Evolutionary conservation across 2,113 vertebrate genomes (phyloP).

Genomic region (Ardeotis arabs): DNA sequence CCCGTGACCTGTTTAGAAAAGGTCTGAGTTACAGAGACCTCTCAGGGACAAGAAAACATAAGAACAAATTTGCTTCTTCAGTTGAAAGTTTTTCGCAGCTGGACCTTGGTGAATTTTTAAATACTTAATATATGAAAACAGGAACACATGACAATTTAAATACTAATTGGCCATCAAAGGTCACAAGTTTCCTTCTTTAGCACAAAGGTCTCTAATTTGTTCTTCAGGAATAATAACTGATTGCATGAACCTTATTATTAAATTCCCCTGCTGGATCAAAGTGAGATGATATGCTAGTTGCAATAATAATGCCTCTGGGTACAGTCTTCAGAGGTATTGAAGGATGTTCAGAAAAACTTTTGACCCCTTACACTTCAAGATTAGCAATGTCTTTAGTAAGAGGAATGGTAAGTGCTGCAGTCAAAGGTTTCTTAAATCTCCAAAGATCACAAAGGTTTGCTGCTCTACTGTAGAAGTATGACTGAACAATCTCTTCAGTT

Average conservation of each 20-base stretch:
- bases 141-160: not conserved
- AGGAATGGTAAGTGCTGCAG: not conserved
- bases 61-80: not conserved
- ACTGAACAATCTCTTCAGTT: not conserved
- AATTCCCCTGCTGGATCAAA: not conserved
- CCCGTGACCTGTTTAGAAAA: not conserved
- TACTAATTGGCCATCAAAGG: not conserved
- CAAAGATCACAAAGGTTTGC: not conserved
- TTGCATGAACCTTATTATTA: not conserved
- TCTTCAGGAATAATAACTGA: not conserved
- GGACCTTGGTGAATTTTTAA: not conserved
- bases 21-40: not conserved
- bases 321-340: not conserved
- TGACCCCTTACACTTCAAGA: not conserved
- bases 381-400: not conserved
- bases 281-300: not conserved
- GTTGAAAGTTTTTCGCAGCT: not conserved
- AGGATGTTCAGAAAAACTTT: not conserved
- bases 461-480: not conserved
- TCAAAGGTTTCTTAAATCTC: not conserved
- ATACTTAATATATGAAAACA: not conserved
- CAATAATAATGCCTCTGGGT: not conserved
- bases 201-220: not conserved
- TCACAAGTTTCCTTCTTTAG: not conserved
- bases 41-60: not conserved